Evolutionary conservation across 2,113 vertebrate genomes (phyloP).

Genomic region (Rhinopomastus cyanomelas): DNA sequence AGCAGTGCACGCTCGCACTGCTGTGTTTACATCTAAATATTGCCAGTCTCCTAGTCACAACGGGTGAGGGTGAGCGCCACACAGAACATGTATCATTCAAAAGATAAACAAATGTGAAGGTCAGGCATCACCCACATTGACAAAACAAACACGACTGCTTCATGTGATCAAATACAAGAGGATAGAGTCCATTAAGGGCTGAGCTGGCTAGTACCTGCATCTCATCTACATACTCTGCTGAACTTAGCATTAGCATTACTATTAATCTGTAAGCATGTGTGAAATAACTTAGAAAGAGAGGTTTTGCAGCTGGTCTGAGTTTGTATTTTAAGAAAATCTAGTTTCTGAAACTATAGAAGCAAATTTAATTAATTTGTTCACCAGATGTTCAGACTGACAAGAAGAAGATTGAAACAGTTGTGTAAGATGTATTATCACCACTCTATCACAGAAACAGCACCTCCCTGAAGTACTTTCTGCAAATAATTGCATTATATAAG

Average conservation of each 20-base stretch:
- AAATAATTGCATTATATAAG: not conserved
- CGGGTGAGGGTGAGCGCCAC: conserved; percentile 11
- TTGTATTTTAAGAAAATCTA: conserved; percentile 10
- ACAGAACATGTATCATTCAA: not conserved
- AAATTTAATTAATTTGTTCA: conserved; percentile 49
- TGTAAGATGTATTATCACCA: not conserved
- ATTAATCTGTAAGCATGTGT: not conserved
- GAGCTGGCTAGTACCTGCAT: not conserved
- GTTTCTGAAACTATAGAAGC: conserved; percentile 31
- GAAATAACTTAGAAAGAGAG: not conserved
- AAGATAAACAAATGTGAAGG: conserved; percentile 24
- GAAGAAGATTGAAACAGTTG: conserved; percentile 7
- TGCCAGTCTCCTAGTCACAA: not conserved
- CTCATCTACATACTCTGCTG: not conserved
- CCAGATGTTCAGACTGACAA: conserved; percentile 43
- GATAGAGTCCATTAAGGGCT: not conserved
- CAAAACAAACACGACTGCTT: not conserved
- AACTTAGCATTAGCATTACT: not conserved
- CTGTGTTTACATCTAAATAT: conserved; percentile 49
- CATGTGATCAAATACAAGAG: not conserved
- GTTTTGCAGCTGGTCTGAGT: not conserved
- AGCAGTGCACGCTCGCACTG: conserved; percentile 33
- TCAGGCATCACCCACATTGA: not conserved
- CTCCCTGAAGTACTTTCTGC: not conserved
- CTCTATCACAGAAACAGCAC: not conserved